These are phyloP conservation scores for Protodeltote pygarga DNA, from an alignment of 2,888 invertebrate species.

Conservation along the genomic window DNA sequence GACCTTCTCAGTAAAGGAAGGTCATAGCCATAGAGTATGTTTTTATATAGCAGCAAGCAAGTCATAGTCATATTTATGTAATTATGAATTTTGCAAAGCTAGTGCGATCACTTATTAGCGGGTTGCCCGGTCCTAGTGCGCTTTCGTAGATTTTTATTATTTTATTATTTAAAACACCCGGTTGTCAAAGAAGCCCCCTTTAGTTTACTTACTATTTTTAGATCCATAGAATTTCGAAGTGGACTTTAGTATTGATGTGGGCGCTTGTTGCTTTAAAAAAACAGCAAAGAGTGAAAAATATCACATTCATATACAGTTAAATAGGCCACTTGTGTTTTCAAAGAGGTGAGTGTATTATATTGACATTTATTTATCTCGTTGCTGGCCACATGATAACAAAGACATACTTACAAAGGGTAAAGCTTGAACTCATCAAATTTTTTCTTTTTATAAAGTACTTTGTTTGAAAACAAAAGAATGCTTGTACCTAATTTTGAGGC, in stretches of 20 bases:
- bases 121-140: slow-evolving; percentile 61
- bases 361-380: not conserved
- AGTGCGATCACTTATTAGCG: slow-evolving; percentile 50
- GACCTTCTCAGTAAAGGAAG: slow-evolving; percentile 76
- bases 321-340: slow-evolving; percentile 17
- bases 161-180: slow-evolving; percentile 55
- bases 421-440: too few species aligned
- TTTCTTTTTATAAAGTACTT: too few species aligned
- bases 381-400: slow-evolving; percentile 5
- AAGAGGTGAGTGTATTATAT: slow-evolving; percentile 24
- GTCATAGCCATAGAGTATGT: slow-evolving; percentile 72
- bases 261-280: slow-evolving; percentile 42
- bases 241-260: slow-evolving; percentile 58
- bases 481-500: too few species aligned
- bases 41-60: too few species aligned
- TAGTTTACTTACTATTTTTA: slow-evolving; percentile 65
- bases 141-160: slow-evolving; percentile 63
- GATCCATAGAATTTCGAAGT: slow-evolving; percentile 54
- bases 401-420: too few species aligned
- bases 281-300: slow-evolving; percentile 20
- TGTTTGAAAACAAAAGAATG: not conserved
- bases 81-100: slow-evolving; percentile 66
- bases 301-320: slow-evolving; percentile 13
- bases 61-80: slow-evolving; percentile 72
- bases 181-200: slow-evolving; percentile 54